Base-by-base conservation (phyloP, 2,797 vertebrate genomes). In the Hafferia zeledoni region DNA sequence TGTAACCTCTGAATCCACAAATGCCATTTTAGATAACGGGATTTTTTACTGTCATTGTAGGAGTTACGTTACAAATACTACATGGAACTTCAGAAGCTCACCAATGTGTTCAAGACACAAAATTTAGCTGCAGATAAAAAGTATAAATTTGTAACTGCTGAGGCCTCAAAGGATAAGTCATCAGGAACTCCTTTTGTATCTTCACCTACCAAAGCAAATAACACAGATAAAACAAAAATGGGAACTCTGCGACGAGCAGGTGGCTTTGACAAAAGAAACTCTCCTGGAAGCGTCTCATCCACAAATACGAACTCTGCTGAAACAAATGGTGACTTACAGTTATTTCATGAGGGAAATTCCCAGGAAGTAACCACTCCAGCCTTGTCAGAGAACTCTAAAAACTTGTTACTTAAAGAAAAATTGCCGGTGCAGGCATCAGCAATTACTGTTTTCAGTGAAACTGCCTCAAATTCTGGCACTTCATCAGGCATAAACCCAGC, bases 61-160 rank as follows among this genome's bases (percentile, higher is more conserved):
- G 97, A 98, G 69, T 69, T 97, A 17, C 97, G 97, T 77, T 96
- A 96, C 69, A 96, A 95, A 67, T 94, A 97, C 79, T 98, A 97
- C 27, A 71, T 94, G 74, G 91, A 92, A 65, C 46, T 4, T 81
- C 86, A 78, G 84, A 92, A 95, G 67, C 6, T 50, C 41, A 41
- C 76, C 19, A 24, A 13, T 53, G 61, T 79, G 15, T 79, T 91
- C n/a, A 95, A 96, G 78, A 43, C n/a, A 43, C 84, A 92, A 13
- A 69, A 59, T 61, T 83, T 89, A n/a, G 64, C 65, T 90, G 59
- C 83, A 85, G 80, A 87, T 86, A 91, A 86, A 74, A 97, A 90
- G 27, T 44, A 49, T 50, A 93, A 72, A 47, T 83, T 74, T 88
- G 64, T 92, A 46, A n/a, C 57, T 47, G 28, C 80, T 70, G 93